These are phyloP conservation scores for Phyto melanocephala DNA, from an alignment of 2,888 invertebrate species.

Conservation along the genomic window DNA sequence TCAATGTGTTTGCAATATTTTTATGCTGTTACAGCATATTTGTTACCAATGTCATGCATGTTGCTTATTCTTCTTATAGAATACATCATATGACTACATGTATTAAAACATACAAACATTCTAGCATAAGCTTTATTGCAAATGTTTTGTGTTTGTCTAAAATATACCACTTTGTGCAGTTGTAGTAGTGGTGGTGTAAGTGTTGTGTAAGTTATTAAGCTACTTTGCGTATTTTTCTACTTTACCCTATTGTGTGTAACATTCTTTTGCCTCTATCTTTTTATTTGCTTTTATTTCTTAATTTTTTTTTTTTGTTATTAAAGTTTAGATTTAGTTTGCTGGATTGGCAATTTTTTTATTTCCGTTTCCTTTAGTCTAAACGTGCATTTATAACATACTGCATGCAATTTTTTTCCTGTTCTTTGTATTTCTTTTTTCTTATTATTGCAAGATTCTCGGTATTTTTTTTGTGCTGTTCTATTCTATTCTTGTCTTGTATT, in stretches of 20 bases:
- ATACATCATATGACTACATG: background rate
- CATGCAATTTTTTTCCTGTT: conserved; percentile 17
- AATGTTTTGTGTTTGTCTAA: conserved; percentile 1
- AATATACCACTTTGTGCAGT: conserved; percentile 28
- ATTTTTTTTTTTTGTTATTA: conserved; percentile 2
- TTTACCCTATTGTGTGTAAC: conserved; percentile 36
- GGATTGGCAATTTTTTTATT: conserved; percentile 32
- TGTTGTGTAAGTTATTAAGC: conserved; percentile 63
- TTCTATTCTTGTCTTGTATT: conserved; percentile 4
- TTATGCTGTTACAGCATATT: conserved; percentile 66
- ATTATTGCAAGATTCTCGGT: conserved; percentile 3
- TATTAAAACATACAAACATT: background rate
- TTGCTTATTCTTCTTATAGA: conserved; percentile 35
- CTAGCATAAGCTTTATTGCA: background rate
- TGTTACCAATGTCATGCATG: conserved; percentile 63
- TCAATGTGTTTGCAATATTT: conserved; percentile 78
- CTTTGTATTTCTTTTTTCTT: background rate
- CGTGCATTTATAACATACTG: conserved; percentile 39
- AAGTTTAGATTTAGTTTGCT: conserved; percentile 55
- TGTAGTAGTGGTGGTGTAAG: conserved; percentile 29
- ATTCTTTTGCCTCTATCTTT: conserved; percentile 17
- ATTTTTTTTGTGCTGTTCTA: background rate
- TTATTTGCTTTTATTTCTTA: background rate
- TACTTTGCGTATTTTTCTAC: conserved; percentile 51
- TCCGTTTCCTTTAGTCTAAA: conserved; percentile 36